These are phyloP conservation scores for Ammodytes dubius DNA, from an alignment of 2,113 vertebrate genomes.

Conservation along the genomic window DNA sequence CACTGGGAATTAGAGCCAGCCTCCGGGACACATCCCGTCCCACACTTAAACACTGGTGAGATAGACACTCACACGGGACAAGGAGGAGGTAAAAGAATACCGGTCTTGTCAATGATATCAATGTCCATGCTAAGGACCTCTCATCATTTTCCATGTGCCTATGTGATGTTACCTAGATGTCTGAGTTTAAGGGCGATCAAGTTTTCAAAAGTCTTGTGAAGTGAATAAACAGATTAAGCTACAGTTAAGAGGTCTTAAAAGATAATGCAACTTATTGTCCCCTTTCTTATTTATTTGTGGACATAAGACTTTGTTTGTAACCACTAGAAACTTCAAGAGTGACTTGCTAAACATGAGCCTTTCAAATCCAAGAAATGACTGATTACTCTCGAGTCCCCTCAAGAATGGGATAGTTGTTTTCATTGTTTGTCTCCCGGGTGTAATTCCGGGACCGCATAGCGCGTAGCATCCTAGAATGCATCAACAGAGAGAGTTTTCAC, in stretches of 20 bases:
- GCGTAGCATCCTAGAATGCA: background rate
- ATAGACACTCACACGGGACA: constrained; percentile 40
- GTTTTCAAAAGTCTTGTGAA: background rate
- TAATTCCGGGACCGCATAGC: background rate
- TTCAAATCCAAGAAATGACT: background rate
- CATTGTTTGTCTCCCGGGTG: background rate
- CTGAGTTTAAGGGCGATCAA: background rate
- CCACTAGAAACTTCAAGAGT: too few species aligned
- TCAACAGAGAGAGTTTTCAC: constrained; percentile 4
- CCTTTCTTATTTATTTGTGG: too few species aligned
- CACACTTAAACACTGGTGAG: constrained; percentile 63
- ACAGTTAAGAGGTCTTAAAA: background rate
- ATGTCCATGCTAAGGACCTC: constrained; percentile 15
- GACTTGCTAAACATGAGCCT: background rate
- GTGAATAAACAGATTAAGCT: background rate
- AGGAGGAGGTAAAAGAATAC: constrained; percentile 22
- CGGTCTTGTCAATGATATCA: background rate
- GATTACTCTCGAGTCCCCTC: background rate
- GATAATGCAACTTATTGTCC: too few species aligned
- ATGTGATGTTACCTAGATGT: constrained; percentile 1
- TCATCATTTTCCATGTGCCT: background rate
- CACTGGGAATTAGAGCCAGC: constrained; percentile 78
- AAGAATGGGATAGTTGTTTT: background rate
- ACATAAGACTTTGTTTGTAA: too few species aligned
- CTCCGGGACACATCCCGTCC: constrained; percentile 76